phyloP scores from a whole-genome alignment of 2,113 vertebrate species.

The Rhegmatorhina hoffmannsi region DNA sequence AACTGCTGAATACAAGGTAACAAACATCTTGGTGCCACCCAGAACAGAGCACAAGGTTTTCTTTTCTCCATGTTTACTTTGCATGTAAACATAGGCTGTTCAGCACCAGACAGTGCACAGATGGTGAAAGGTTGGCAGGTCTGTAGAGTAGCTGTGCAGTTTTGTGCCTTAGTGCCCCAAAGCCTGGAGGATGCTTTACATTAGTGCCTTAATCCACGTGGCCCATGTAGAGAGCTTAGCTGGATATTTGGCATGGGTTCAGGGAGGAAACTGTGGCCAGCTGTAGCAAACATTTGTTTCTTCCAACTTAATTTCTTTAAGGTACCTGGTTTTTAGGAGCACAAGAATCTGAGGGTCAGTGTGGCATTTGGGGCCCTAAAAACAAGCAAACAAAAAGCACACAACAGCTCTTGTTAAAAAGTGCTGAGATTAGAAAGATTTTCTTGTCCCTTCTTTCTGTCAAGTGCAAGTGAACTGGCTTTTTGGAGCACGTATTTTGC shows the following conservation, averaged over 20 bases:
- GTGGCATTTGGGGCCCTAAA: not conserved
- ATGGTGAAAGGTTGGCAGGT: constrained; percentile 27
- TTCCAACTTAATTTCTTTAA: not conserved
- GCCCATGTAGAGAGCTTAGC: not conserved
- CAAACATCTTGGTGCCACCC: not conserved
- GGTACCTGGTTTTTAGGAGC: not conserved
- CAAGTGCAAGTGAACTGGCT: not conserved
- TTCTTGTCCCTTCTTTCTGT: not conserved
- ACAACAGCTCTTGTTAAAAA: not conserved
- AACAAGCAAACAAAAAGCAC: not conserved
- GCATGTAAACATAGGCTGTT: not conserved
- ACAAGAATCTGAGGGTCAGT: not conserved
- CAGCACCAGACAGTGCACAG: not conserved
- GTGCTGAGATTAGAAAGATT: not conserved
- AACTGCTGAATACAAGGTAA: constrained; percentile 89
- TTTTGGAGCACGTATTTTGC: not conserved
- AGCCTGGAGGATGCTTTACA: constrained; percentile 29
- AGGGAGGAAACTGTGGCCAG: not conserved
- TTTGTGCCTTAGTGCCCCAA: constrained; percentile 2
- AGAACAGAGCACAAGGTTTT: not conserved
- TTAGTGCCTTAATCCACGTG: constrained; percentile 40
- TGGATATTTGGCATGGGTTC: constrained; percentile 21
- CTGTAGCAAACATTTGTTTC: not conserved
- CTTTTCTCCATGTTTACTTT: not conserved
- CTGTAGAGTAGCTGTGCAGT: not conserved